Base-by-base conservation (phyloP, 2,797 vertebrate genomes). In the Microctenopoma stevenorrisi region DNA sequence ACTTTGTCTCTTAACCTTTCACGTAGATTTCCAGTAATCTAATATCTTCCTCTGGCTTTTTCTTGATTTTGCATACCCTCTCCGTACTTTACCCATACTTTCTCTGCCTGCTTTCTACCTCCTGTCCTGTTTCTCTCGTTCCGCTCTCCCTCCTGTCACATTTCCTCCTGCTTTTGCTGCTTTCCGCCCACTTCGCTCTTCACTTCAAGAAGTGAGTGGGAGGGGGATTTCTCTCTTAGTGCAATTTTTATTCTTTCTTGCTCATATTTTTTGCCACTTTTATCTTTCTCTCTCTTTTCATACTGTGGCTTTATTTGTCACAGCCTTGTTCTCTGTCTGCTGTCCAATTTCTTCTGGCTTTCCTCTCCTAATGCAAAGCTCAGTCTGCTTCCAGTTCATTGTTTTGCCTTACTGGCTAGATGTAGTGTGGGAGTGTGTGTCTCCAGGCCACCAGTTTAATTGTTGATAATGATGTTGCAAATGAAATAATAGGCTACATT, bases 391-490 rank as follows among this genome's bases (percentile, higher is more conserved):
- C 66, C 61, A 73, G 59, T 76, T 76, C 33, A 74, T 76, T 54
- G 66, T 56, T 79, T 79, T 59, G 25, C 56, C 53, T 78, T 71
- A 86, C 79, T 54, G 64, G 63, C 43, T 77, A 28, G 52, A 15
- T 59, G 64, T 33, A 4, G 47, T 61, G 42, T 53, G 63, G 52
- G 50, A 9, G 13, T 26, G 11, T 0, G 4, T 15, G 51, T 43
- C 30, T 69, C 37, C 52, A 18, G 47, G 51, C 58, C 64, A 72
- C 37, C 62, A 40, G 25, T 76, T 42, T 73, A 67, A 80, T 58
- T 74, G 61, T 78, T 68, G 68, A 64, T 78, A 82, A 79, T 50
- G 49, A 60, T 72, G 71, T 68, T 79, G 50, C 55, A 72, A 72
- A 81, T 69, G 46, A 69, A 82, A 33, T 67, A 35, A 66, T 46